Evolutionary conservation across 2,888 invertebrate genomes (phyloP).

Genomic region (Zygogramma bicolorata): DNA sequence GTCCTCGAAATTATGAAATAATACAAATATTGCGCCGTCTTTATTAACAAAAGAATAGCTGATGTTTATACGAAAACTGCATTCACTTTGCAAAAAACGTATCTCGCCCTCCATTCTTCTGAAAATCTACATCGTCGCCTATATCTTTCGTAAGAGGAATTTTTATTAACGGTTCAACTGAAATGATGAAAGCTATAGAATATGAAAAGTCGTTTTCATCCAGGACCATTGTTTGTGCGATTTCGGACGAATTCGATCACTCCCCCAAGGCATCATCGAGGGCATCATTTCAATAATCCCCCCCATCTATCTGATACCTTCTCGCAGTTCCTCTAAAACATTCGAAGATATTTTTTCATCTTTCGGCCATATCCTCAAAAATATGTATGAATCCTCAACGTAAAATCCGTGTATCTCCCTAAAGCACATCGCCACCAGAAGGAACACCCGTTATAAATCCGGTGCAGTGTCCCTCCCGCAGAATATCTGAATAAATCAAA

Average conservation of each 20-base stretch:
- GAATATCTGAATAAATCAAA: conserved; percentile 39
- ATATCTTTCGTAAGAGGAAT: too few species aligned
- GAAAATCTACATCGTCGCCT: too few species aligned
- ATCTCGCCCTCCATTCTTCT: too few species aligned
- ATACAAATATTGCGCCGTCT: too few species aligned
- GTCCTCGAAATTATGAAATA: too few species aligned
- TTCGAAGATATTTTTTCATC: not conserved
- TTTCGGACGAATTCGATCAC: not conserved
- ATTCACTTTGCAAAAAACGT: too few species aligned
- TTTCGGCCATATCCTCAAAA: not conserved
- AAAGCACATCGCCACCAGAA: conserved; percentile 30
- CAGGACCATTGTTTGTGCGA: not conserved
- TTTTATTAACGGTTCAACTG: too few species aligned
- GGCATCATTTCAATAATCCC: conserved; percentile 2
- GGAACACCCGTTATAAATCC: conserved; percentile 27
- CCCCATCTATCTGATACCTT: not conserved
- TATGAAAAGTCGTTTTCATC: not conserved
- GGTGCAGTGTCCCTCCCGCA: conserved; percentile 23
- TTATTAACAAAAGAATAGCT: too few species aligned
- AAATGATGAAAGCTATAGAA: too few species aligned
- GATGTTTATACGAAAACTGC: too few species aligned
- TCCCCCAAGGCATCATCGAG: not conserved
- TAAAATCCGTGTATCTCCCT: conserved; percentile 21
- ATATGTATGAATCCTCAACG: conserved; percentile 1
- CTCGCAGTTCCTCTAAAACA: too few species aligned